phyloP scores from a whole-genome alignment of 2,113 vertebrate species.

The Epinephelus fuscoguttatus region DNA sequence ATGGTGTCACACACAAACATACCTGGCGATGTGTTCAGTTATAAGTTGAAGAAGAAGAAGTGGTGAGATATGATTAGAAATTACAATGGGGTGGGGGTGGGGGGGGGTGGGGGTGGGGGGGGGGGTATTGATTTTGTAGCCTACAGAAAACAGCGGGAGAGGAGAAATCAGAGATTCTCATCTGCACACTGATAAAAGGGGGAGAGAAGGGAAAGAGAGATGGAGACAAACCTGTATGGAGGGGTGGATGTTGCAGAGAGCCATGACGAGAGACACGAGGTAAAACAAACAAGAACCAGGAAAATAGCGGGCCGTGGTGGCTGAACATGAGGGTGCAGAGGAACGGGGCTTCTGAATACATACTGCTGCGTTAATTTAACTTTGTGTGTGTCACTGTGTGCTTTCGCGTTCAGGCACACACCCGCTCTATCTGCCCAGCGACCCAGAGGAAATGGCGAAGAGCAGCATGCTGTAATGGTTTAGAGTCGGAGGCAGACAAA shows the following conservation, averaged over 20 bases:
- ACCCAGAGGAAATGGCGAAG: conserved; percentile 54
- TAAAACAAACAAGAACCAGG: conserved; percentile 13
- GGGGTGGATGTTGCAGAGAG: conserved; percentile 5
- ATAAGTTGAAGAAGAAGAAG: neutral
- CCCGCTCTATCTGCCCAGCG: conserved; percentile 37
- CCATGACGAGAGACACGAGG: neutral
- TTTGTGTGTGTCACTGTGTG: conserved; percentile 31
- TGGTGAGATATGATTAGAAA: conserved; percentile 23
- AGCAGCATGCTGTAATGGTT: conserved; percentile 52
- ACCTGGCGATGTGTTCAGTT: neutral
- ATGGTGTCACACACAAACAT: neutral
- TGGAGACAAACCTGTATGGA: neutral
- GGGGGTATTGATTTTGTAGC: conserved; percentile 18
- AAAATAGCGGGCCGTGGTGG: neutral
- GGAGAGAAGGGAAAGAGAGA: neutral
- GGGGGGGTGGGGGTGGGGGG: no score
- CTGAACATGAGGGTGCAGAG: conserved; percentile 15
- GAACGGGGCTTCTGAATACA: conserved; percentile 38
- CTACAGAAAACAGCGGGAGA: conserved; percentile 7
- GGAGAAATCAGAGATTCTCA: conserved; percentile 20
- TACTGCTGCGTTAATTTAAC: conserved; percentile 40
- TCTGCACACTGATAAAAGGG: conserved; percentile 34
- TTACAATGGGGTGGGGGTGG: no score
- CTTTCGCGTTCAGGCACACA: conserved; percentile 27
- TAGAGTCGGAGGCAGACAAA: conserved; percentile 60